Percentiles rank a stretch among this genome's conserved stretches.
Conservation (phyloP, 2,113 vertebrate genomes). For the Pristiophorus japonicus region DNA sequence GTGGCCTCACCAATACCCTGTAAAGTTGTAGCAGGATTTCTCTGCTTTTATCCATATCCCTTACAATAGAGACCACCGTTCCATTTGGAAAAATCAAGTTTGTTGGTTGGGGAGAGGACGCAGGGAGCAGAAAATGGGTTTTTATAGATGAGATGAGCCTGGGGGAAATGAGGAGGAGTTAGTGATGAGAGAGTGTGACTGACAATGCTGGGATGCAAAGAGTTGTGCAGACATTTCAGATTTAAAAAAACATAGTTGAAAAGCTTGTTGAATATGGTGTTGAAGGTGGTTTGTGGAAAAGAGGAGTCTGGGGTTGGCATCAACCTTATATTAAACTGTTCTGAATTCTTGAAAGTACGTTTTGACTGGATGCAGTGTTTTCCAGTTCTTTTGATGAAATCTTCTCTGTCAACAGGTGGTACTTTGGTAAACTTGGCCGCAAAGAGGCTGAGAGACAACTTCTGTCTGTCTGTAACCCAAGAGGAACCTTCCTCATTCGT, state of each 20-base stretch:
- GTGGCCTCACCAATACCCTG: too few species aligned
- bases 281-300: background rate
- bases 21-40: too few species aligned
- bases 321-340: background rate
- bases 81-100: too few species aligned
- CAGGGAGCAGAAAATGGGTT: background rate
- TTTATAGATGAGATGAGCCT: background rate
- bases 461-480: slow-evolving; percentile 80
- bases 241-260: background rate
- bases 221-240: background rate
- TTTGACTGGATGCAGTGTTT: background rate
- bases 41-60: too few species aligned
- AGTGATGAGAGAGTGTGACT: too few species aligned
- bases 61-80: too few species aligned
- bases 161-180: background rate
- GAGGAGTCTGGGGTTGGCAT: background rate
- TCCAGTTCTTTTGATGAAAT: background rate
- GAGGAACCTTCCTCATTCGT: slow-evolving; percentile 90
- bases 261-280: background rate
- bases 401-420: slow-evolving; percentile 68
- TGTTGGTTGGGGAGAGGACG: too few species aligned
- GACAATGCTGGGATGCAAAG: background rate
- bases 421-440: slow-evolving; percentile 92
- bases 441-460: slow-evolving; percentile 96
- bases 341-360: background rate